phyloP scores from a whole-genome alignment of 1,140 invertebrate species.

The Drosophila bocki region DNA sequence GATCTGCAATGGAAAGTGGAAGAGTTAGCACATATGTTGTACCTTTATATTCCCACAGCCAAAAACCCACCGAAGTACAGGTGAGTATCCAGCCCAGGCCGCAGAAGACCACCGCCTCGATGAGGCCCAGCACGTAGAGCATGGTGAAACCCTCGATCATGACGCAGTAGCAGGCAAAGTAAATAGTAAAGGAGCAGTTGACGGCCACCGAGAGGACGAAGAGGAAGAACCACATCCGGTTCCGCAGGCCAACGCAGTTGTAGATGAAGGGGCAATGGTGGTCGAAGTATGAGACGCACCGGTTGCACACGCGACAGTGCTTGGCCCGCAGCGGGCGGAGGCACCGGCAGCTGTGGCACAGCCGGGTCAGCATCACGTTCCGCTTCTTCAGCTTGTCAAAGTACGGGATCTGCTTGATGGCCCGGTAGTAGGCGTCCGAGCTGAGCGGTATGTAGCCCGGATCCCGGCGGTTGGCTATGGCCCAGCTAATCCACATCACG shows the following conservation, averaged over 20 bases:
- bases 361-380: constrained; percentile 92
- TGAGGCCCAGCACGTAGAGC: constrained; percentile 91
- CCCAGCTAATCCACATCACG: constrained; percentile 96
- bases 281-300: constrained; percentile 96
- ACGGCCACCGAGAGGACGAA: constrained; percentile 94
- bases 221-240: constrained; percentile 96
- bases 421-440: constrained; percentile 94
- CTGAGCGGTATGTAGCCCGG: constrained; percentile 95
- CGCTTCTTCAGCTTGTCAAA: constrained; percentile 95
- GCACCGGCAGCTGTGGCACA: constrained; percentile 96
- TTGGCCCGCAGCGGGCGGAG: constrained; percentile 94
- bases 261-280: constrained; percentile 98
- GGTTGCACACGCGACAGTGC: constrained; percentile 96
- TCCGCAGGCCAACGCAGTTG: constrained; percentile 95
- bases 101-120: constrained; percentile 94
- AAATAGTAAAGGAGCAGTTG: constrained; percentile 94
- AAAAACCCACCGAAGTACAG: constrained; percentile 91
- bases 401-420: constrained; percentile 95
- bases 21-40: not conserved
- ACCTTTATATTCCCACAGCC: no score
- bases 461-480: constrained; percentile 94
- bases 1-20: constrained; percentile 87
- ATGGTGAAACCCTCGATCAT: constrained; percentile 93
- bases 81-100: constrained; percentile 94
- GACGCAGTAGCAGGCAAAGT: constrained; percentile 95